Evolutionary conservation across 2,797 vertebrate species (phyloP).

Genomic region (Bradypodion ventrale): DNA sequence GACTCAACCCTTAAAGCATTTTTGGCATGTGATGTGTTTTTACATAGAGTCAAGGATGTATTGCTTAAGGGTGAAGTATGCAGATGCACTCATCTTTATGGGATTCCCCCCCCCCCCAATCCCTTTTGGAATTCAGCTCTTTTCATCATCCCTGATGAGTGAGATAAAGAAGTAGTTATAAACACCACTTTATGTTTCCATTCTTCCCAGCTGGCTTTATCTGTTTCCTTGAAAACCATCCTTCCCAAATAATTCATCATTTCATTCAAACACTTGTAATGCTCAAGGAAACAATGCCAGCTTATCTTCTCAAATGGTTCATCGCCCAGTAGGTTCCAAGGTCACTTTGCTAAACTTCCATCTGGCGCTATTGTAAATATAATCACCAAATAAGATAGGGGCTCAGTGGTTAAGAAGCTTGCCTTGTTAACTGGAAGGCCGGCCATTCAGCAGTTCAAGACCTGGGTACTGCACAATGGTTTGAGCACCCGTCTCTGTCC

Average conservation of each 20-base stretch:
- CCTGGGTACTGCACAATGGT: too few species aligned
- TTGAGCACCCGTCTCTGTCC: too few species aligned
- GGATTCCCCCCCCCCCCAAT: too few species aligned
- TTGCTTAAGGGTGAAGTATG: slow-evolving; percentile 17
- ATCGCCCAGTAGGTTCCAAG: slow-evolving; percentile 6
- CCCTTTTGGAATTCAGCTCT: not conserved
- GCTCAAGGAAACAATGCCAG: slow-evolving; percentile 33
- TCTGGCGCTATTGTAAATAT: not conserved
- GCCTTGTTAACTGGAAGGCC: too few species aligned
- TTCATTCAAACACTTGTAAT: slow-evolving; percentile 31
- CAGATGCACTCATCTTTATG: slow-evolving; percentile 9
- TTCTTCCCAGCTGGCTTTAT: slow-evolving; percentile 38
- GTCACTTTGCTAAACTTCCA: not conserved
- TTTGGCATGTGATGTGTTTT: slow-evolving; percentile 8
- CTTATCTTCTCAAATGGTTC: slow-evolving; percentile 29
- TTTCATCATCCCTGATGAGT: slow-evolving; percentile 33
- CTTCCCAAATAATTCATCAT: slow-evolving; percentile 1
- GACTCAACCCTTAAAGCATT: not conserved
- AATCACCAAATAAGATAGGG: not conserved
- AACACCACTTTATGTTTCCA: slow-evolving; percentile 25
- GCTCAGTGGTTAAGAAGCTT: too few species aligned
- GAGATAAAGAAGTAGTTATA: slow-evolving; percentile 25
- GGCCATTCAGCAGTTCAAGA: too few species aligned
- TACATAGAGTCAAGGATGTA: slow-evolving; percentile 17
- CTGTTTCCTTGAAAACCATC: slow-evolving; percentile 31